These are phyloP conservation scores for Otolemur crassicaudatus DNA, from an alignment of 2,797 vertebrate species.

Conservation along the genomic window DNA sequence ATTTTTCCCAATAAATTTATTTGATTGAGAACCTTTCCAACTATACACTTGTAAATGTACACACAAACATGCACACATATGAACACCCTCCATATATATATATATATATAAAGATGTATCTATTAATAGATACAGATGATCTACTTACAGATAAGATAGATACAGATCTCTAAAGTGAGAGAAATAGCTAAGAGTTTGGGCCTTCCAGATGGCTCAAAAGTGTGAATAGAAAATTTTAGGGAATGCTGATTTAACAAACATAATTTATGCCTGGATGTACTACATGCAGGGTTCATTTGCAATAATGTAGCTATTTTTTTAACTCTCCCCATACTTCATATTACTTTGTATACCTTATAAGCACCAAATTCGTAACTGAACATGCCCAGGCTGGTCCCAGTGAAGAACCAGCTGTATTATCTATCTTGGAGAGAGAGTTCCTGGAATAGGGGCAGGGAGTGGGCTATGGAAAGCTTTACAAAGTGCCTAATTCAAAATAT, in stretches of 20 bases:
- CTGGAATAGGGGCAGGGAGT: neutral
- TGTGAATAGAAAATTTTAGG: neutral
- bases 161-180: neutral
- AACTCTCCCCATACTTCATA: neutral
- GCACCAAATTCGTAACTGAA: neutral
- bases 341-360: neutral
- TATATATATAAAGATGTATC: neutral
- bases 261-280: neutral
- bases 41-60: neutral
- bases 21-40: neutral
- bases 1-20: neutral
- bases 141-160: neutral
- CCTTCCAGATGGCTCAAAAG: neutral
- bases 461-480: neutral
- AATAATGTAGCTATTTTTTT: neutral
- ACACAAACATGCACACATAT: neutral
- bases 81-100: neutral
- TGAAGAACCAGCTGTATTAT: neutral
- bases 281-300: neutral
- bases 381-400: neutral
- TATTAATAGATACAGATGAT: neutral
- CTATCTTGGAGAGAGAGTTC: neutral
- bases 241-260: neutral
- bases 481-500: neutral
- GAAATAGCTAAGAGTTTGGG: neutral